These are phyloP conservation scores for Trichosurus vulpecula DNA, from an alignment of 2,797 vertebrate species.

Conservation along the genomic window DNA sequence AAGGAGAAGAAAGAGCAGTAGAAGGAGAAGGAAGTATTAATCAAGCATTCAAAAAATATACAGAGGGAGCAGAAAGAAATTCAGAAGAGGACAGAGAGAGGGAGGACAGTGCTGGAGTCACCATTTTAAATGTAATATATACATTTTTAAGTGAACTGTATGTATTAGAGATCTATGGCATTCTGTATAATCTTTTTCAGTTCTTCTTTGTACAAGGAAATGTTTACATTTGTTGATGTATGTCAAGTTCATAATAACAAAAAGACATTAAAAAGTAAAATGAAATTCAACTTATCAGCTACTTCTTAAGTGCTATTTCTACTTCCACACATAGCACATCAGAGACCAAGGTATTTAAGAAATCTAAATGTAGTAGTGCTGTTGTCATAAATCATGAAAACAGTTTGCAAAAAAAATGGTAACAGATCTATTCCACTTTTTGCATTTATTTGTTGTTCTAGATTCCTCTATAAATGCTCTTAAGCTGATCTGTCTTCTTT, in stretches of 20 bases:
- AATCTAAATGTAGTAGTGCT: neutral
- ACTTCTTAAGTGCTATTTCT: neutral
- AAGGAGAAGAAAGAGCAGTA: neutral
- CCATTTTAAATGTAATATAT: neutral
- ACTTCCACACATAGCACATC: neutral
- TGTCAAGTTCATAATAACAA: neutral
- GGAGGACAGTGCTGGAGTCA: neutral
- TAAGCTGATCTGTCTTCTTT: neutral
- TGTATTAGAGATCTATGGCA: neutral
- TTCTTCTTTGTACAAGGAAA: neutral
- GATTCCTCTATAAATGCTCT: neutral
- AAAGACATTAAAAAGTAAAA: neutral
- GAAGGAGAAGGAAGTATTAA: neutral
- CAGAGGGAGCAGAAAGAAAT: neutral
- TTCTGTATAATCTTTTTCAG: neutral
- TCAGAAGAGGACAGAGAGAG: neutral
- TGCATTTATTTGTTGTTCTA: neutral
- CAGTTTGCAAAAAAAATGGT: neutral
- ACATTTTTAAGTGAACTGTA: neutral
- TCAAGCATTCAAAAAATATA: neutral
- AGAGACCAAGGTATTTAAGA: neutral
- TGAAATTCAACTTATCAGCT: neutral
- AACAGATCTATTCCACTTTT: neutral
- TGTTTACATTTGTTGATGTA: neutral
- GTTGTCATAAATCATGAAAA: neutral